Conservation (phyloP, 2,113 vertebrate species). For the Cyprinodon brontotheroides region DNA sequence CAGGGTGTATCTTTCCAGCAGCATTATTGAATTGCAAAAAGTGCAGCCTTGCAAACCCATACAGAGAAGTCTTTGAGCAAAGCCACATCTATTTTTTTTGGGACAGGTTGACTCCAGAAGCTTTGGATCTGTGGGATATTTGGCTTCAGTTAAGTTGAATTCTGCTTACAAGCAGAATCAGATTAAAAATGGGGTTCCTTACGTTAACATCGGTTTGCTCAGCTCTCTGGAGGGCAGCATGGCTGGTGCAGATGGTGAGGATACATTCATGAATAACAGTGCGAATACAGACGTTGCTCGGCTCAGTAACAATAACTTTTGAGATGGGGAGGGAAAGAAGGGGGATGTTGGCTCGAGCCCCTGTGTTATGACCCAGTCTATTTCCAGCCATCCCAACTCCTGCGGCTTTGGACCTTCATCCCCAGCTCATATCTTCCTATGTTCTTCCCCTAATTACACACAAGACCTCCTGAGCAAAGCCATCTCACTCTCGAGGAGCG, state of each 20-base stretch:
- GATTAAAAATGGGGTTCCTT: conserved; percentile 61
- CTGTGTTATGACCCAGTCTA: conserved; percentile 59
- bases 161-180: conserved; percentile 67
- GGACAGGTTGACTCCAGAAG: conserved; percentile 61
- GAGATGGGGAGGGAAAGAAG: conserved; percentile 55
- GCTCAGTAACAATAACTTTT: conserved; percentile 69
- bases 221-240: conserved; percentile 73
- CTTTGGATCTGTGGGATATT: conserved; percentile 74
- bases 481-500: conserved; percentile 66
- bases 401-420: conserved; percentile 61
- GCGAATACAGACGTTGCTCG: conserved; percentile 75
- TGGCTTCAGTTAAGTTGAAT: conserved; percentile 69
- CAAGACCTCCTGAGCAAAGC: conserved; percentile 69
- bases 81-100: conserved; percentile 67
- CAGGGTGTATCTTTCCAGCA: conserved; percentile 81
- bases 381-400: conserved; percentile 65
- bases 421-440: conserved; percentile 64
- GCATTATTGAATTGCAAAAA: conserved; percentile 83
- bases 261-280: conserved; percentile 83
- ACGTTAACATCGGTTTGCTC: conserved; percentile 70
- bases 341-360: conserved; percentile 71
- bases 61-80: conserved; percentile 77
- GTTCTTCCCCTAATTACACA: conserved; percentile 72
- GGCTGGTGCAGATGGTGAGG: conserved; percentile 80
- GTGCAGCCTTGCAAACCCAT: conserved; percentile 80